Base-by-base conservation (phyloP, 2,888 invertebrate species). In the Hirudinaria manillensis region DNA sequence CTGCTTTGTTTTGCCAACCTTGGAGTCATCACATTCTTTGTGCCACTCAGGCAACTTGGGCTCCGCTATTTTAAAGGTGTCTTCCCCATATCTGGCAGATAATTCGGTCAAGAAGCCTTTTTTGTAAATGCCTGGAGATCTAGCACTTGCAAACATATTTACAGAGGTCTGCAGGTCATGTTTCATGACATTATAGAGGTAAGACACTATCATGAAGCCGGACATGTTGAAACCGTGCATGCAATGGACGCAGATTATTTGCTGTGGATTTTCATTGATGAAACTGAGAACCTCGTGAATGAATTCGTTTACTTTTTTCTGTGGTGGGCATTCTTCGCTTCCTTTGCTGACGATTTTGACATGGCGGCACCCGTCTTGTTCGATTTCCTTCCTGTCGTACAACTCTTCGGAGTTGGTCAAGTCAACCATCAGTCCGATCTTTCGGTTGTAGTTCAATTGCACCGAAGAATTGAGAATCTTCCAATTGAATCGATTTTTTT, bases 191-290 rank as follows among this genome's bases (percentile, higher is more conserved):
- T 93, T 91, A 3, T 96, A 92, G 85, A 99, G 89, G 85, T 92
- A 99, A 0, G 94, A 91, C 34, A 91, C 90, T 72, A 99, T 91
- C 7, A 99, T 88, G 83, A 98, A 99, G 0, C 99, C 99, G 10
- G 97, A 97, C 80, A 99, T 88, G 85, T 99, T 99, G 85, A 98
- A 99, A 0, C 99, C 99, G 86, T 99, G 99, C 0, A 99, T 97
- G 83, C 96, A 97, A 84, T 96, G 96, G 10, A 97, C 91, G 45
- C 89, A 24, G 16, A 68, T 34, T n/a, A 68, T 29, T 34, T 34
- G 2, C 21, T 32, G n/a, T 1, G 68, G 68, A 36, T 68, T 68
- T 1, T 68, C 34, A 4, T 68, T 32, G 16, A 68, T 34, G 32
- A 68, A 68, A 34, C n/a, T n/a, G 32, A 29, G 3, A 36, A 32